phyloP scores from a whole-genome alignment of 2,113 vertebrate genomes.

The Xiphophorus hellerii region DNA sequence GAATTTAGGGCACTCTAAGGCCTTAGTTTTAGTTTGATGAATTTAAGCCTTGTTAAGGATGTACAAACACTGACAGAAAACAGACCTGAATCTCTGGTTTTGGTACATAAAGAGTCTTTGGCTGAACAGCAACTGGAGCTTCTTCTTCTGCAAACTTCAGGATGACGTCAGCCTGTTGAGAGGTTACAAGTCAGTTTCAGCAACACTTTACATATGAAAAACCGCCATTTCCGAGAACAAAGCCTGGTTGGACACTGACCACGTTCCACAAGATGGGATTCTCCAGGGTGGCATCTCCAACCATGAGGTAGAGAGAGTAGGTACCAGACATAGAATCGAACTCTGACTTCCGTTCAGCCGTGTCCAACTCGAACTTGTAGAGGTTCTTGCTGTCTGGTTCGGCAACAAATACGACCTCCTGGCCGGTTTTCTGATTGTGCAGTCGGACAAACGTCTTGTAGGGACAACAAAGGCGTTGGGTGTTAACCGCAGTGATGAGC shows the following conservation, averaged over 20 bases:
- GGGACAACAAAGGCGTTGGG: neutral
- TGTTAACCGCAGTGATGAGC: neutral
- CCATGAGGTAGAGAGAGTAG: constrained; percentile 93
- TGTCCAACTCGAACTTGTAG: constrained; percentile 98
- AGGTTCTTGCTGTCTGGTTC: constrained; percentile 94
- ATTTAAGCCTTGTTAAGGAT: no score
- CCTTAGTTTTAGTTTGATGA: no score
- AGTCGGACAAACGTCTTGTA: constrained; percentile 93
- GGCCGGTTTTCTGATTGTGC: constrained; percentile 96
- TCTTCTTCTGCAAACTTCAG: constrained; percentile 97
- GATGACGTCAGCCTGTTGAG: constrained; percentile 90
- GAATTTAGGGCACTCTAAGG: no score
- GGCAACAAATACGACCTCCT: constrained; percentile 98
- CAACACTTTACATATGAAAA: neutral
- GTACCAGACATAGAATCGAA: constrained; percentile 96
- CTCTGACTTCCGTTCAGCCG: constrained; percentile 91
- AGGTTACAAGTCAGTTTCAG: constrained; percentile 2
- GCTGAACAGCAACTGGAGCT: constrained; percentile 85
- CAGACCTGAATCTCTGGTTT: constrained; percentile 94
- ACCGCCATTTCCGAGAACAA: neutral
- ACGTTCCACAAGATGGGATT: constrained; percentile 98
- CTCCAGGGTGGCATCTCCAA: constrained; percentile 96
- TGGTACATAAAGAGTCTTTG: constrained; percentile 92
- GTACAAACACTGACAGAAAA: neutral
- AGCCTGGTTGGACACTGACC: constrained; percentile 78